Evolutionary conservation across 2,113 vertebrate species (phyloP).

Genomic region (Pseudorectes ferrugineus): DNA sequence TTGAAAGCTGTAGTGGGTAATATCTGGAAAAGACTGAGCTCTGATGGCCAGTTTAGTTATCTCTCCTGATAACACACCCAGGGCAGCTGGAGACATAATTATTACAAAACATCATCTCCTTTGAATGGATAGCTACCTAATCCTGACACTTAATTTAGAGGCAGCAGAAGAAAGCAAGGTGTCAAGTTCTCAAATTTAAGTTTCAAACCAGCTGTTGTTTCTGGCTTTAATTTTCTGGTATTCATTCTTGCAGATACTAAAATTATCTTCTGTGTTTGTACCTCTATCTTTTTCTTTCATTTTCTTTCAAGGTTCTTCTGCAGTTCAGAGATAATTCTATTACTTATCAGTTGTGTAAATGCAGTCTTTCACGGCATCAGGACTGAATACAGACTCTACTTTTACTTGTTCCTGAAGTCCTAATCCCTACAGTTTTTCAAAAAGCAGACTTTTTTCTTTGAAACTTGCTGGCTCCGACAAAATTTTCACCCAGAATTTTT

Average conservation of each 20-base stretch:
- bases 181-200: neutral
- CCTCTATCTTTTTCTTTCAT: neutral
- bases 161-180: neutral
- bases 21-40: neutral
- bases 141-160: neutral
- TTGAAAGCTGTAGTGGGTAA: neutral
- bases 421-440: neutral
- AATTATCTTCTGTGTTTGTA: neutral
- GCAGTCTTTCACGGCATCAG: neutral
- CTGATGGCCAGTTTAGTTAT: neutral
- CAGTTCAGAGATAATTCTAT: neutral
- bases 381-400: neutral
- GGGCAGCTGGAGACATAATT: neutral
- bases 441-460: neutral
- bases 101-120: neutral
- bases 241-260: neutral
- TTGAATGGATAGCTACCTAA: neutral
- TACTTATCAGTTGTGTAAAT: neutral
- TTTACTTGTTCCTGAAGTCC: neutral
- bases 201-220: neutral
- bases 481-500: neutral
- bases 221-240: neutral
- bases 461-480: neutral
- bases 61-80: neutral
- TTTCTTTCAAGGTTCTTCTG: neutral